Percentiles rank a stretch among this genome's conserved stretches.
Conservation (phyloP, 2,797 vertebrate genomes). For the Betta splendens region DNA sequence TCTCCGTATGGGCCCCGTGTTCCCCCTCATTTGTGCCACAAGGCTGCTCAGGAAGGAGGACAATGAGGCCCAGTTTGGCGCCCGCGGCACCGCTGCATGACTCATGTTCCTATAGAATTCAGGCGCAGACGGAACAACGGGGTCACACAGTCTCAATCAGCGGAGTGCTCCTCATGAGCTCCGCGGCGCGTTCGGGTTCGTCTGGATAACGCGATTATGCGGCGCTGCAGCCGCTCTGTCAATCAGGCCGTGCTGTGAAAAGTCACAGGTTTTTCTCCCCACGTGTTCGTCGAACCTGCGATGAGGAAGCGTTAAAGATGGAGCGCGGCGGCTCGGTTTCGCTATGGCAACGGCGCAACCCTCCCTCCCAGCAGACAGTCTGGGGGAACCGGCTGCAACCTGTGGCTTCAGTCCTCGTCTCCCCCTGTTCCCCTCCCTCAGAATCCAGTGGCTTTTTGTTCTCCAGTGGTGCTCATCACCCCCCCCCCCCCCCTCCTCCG, state of each 20-base stretch:
- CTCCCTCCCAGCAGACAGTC: slow-evolving; percentile 24
- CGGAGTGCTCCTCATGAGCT: slow-evolving; percentile 54
- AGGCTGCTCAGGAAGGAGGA: slow-evolving; percentile 52
- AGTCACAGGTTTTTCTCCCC: slow-evolving; percentile 18
- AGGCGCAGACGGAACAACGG: slow-evolving; percentile 48
- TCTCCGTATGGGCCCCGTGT: slow-evolving; percentile 22
- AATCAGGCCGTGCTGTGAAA: slow-evolving; percentile 1
- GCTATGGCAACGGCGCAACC: slow-evolving; percentile 59
- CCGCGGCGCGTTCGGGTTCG: too few relatives aligned
- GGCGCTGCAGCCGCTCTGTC: slow-evolving; percentile 3
- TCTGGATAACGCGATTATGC: slow-evolving; percentile 52
- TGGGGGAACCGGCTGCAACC: slow-evolving; percentile 31
- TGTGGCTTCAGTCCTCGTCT: slow-evolving; percentile 27
- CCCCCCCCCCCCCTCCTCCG: too few relatives aligned
- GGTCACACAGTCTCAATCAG: slow-evolving; percentile 65
- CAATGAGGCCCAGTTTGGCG: slow-evolving; percentile 64
- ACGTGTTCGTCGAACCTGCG: slow-evolving; percentile 40
- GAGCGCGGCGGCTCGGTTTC: slow-evolving; percentile 36
- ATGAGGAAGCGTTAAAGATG: slow-evolving; percentile 38
- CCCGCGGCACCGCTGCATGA: slow-evolving; percentile 50
- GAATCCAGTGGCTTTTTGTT: slow-evolving; percentile 80
- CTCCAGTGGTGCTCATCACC: too few relatives aligned
- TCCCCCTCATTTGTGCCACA: slow-evolving; percentile 39
- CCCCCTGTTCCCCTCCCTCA: slow-evolving; percentile 38
- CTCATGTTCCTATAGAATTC: slow-evolving; percentile 67